Conservation (phyloP, 92 coral and sea anemone genomes). For the Parazoanthus darwini region DNA sequence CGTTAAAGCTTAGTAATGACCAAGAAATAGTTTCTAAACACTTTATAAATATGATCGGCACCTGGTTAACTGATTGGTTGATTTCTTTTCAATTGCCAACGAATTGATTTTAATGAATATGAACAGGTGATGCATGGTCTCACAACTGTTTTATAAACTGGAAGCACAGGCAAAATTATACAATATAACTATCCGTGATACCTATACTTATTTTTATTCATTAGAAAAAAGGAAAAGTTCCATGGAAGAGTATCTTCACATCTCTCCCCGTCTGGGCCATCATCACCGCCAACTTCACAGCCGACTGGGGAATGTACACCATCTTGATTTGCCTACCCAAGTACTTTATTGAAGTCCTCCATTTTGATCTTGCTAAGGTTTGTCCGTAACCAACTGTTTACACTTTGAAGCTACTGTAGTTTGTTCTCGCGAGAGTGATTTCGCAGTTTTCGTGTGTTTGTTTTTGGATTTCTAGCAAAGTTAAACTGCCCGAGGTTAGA, state of each 20-base stretch:
- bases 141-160: too few relatives aligned
- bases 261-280: constrained; percentile 98
- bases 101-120: too few relatives aligned
- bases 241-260: constrained; percentile 87
- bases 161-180: too few relatives aligned
- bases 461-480: too few relatives aligned
- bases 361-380: constrained; percentile 98
- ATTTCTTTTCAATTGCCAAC: too few relatives aligned
- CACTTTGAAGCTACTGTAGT: neutral
- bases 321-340: constrained; percentile 96
- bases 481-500: too few relatives aligned
- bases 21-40: too few relatives aligned
- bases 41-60: too few relatives aligned
- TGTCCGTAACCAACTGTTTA: neutral
- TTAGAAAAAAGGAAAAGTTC: constrained; percentile 67
- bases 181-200: neutral
- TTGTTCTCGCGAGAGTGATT: neutral
- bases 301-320: constrained; percentile 99
- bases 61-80: too few relatives aligned
- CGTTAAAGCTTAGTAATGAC: too few relatives aligned
- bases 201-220: neutral
- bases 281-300: constrained; percentile 94
- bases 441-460: too few relatives aligned
- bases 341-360: constrained; percentile 93
- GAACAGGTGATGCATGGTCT: too few relatives aligned